Conservation (phyloP, 2,888 invertebrate genomes). For the Platycheirus rosarum region DNA sequence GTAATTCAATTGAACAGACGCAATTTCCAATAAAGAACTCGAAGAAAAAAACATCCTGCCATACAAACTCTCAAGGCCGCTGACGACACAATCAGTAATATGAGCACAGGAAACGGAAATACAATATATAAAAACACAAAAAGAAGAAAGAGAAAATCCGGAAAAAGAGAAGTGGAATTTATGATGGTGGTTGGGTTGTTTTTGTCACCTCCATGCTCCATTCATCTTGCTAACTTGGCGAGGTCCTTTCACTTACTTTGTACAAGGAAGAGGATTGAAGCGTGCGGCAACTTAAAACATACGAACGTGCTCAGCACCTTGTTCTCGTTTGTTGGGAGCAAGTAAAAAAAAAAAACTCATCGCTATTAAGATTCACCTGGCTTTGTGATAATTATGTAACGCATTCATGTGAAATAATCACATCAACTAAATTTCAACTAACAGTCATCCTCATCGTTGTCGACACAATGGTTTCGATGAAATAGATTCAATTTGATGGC, state of each 20-base stretch:
- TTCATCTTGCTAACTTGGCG: too few species aligned
- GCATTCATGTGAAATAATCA: slow-evolving; percentile 66
- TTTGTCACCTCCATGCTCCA: too few species aligned
- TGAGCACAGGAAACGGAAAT: slow-evolving; percentile 34
- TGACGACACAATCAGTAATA: slow-evolving; percentile 37
- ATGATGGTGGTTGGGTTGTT: too few species aligned
- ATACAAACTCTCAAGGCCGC: slow-evolving; percentile 8
- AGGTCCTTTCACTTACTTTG: background rate
- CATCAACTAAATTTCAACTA: slow-evolving; percentile 40
- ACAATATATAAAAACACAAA: slow-evolving; percentile 28
- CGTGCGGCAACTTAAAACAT: slow-evolving; percentile 14
- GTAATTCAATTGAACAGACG: slow-evolving; percentile 68
- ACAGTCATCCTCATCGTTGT: slow-evolving; percentile 11
- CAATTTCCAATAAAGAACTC: slow-evolving; percentile 66
- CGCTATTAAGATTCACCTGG: slow-evolving; percentile 20
- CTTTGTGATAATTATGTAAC: slow-evolving; percentile 55
- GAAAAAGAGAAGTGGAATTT: slow-evolving; percentile 6
- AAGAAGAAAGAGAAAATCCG: background rate
- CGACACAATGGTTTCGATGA: background rate
- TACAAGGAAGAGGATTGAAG: slow-evolving; percentile 4
- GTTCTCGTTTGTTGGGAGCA: too few species aligned
- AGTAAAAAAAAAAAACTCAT: slow-evolving; percentile 17
- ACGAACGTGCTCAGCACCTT: slow-evolving; percentile 31
- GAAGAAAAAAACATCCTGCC: slow-evolving; percentile 37
- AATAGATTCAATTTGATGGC: background rate